Evolutionary conservation across 2,888 invertebrate species (phyloP).

Genomic region (Caenorhabditis sp.): DNA sequence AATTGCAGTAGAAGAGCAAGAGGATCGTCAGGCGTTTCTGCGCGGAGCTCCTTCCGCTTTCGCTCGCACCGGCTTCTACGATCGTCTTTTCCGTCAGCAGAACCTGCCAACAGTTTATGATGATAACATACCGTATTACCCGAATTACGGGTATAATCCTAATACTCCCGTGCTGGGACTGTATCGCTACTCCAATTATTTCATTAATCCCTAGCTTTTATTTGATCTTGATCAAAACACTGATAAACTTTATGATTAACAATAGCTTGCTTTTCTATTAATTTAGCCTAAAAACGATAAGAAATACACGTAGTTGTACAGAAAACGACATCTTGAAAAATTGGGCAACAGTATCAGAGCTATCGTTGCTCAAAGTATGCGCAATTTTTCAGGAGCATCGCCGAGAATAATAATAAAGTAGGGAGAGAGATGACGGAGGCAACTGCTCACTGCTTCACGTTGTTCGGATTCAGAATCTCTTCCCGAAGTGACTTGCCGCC

Average conservation of each 20-base stretch:
- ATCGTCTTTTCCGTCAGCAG: slow-evolving; percentile 59
- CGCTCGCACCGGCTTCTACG: slow-evolving; percentile 63
- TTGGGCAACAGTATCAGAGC: slow-evolving; percentile 6
- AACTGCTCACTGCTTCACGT: slow-evolving; percentile 23
- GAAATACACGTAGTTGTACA: slow-evolving; percentile 41
- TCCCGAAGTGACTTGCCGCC: slow-evolving; percentile 57
- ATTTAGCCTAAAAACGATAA: slow-evolving; percentile 8
- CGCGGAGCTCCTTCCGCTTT: slow-evolving; percentile 60
- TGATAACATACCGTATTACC: slow-evolving; percentile 57
- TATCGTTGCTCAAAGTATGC: too few species aligned
- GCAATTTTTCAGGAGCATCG: too few species aligned
- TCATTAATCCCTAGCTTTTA: slow-evolving; percentile 34
- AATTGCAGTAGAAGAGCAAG: slow-evolving; percentile 44
- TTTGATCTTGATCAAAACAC: too few species aligned
- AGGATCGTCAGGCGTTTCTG: slow-evolving; percentile 37
- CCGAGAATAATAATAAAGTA: not conserved
- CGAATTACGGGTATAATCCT: slow-evolving; percentile 63
- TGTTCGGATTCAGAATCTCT: slow-evolving; percentile 55
- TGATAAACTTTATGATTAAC: too few species aligned
- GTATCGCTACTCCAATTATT: slow-evolving; percentile 57
- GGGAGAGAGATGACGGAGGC: not conserved
- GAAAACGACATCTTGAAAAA: slow-evolving; percentile 8
- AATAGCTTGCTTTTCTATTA: too few species aligned
- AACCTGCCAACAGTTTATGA: slow-evolving; percentile 54
- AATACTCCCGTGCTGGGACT: slow-evolving; percentile 54